A percentile compares a stretch with the other conserved stretches of the same genome.
phyloP scores from a whole-genome alignment of 2,888 invertebrate species.

The Nomada flava region DNA sequence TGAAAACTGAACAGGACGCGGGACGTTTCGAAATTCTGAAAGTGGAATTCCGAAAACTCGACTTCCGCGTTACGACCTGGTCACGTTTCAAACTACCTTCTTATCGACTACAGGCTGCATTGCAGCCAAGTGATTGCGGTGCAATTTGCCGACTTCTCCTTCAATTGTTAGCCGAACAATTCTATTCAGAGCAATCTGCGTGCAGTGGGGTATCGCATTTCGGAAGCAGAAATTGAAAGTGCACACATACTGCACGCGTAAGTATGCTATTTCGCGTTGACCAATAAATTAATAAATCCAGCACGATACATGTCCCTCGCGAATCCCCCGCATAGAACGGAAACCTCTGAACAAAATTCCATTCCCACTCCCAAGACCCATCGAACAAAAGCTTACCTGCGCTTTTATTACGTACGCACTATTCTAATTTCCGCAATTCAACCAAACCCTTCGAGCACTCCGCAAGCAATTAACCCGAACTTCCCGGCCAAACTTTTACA shows the following conservation, averaged over 20 bases:
- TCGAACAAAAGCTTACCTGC: too few species aligned
- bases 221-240: background rate
- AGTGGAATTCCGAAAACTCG: background rate
- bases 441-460: background rate
- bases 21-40: constrained; percentile 19
- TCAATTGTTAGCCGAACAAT: constrained; percentile 30
- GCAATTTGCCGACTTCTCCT: constrained; percentile 22
- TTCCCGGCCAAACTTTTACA: background rate
- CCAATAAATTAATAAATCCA: too few species aligned
- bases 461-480: background rate
- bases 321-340: background rate
- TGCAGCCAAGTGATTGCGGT: constrained; percentile 20
- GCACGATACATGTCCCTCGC: too few species aligned
- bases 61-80: background rate
- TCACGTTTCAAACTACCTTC: background rate
- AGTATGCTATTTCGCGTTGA: background rate
- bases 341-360: too few species aligned
- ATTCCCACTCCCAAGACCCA: too few species aligned
- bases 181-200: background rate
- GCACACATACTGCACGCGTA: too few species aligned
- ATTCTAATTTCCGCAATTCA: too few species aligned
- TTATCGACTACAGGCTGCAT: background rate
- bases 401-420: too few species aligned
- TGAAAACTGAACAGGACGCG: background rate
- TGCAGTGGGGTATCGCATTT: background rate